Conservation (phyloP, 1,140 invertebrate genomes). For the Lepidurus couesii region DNA sequence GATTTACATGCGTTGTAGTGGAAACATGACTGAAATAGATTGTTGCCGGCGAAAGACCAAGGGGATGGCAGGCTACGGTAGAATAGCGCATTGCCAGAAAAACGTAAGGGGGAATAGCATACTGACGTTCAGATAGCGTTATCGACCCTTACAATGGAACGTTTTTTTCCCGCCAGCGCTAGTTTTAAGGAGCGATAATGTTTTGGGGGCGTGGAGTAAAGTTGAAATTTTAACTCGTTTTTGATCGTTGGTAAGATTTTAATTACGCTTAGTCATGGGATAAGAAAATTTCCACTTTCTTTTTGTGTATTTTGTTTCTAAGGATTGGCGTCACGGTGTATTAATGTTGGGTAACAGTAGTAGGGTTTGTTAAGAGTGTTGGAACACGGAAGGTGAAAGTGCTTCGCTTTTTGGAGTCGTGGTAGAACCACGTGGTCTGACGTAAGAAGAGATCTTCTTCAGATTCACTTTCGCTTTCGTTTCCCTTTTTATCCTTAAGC, state of each 20-base stretch:
- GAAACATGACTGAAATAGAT: too few relatives aligned
- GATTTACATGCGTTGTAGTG: too few relatives aligned
- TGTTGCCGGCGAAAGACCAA: too few relatives aligned
- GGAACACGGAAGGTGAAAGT: conserved; percentile 32
- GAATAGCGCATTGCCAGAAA: too few relatives aligned
- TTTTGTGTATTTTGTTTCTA: conserved; percentile 23
- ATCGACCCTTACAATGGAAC: too few relatives aligned
- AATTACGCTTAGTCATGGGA: background rate
- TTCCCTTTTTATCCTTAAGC: background rate
- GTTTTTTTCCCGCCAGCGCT: too few relatives aligned
- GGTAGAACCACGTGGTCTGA: conserved; percentile 25
- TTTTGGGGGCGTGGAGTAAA: background rate
- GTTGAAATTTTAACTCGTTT: background rate
- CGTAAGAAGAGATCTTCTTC: conserved; percentile 9
- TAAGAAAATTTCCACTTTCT: conserved; percentile 17
- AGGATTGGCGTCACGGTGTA: conserved; percentile 23
- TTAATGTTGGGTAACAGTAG: conserved; percentile 29
- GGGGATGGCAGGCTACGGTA: too few relatives aligned
- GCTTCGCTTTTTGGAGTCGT: conserved; percentile 31
- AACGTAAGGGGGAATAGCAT: too few relatives aligned
- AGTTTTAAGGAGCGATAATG: too few relatives aligned
- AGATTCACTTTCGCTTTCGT: conserved; percentile 2
- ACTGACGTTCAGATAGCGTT: too few relatives aligned
- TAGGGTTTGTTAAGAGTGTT: conserved; percentile 16
- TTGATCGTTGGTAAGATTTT: background rate